Conservation (phyloP, 2,797 vertebrate species). For the Setipinna tenuifilis region DNA sequence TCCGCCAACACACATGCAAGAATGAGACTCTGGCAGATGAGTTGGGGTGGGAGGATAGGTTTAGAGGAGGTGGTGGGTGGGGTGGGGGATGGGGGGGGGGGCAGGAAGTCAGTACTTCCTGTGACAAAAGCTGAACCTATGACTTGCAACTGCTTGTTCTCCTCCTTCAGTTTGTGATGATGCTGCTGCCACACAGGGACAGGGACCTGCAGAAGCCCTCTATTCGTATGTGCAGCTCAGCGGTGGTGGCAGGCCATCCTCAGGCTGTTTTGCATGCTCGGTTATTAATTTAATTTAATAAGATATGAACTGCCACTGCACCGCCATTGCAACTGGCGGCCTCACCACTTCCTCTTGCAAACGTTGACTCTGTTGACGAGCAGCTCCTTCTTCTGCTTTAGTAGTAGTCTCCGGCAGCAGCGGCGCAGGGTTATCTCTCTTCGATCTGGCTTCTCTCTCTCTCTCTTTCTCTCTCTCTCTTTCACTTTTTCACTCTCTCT, state of each 20-base stretch:
- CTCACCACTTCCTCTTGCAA: slow-evolving; percentile 1
- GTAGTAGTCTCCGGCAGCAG: neutral
- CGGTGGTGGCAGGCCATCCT: neutral
- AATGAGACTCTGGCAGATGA: neutral
- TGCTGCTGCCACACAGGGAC: neutral
- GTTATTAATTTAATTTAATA: no score
- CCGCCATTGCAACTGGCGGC: neutral
- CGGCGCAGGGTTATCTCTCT: neutral
- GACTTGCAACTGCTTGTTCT: slow-evolving; percentile 57
- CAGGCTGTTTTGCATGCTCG: neutral
- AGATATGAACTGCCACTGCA: neutral
- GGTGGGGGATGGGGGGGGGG: neutral
- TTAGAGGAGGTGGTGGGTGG: neutral
- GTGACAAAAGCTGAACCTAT: slow-evolving; percentile 68
- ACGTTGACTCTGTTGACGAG: neutral
- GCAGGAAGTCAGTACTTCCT: slow-evolving; percentile 78
- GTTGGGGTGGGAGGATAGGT: neutral
- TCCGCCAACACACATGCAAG: neutral
- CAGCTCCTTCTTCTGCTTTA: neutral
- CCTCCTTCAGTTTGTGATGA: slow-evolving; percentile 16
- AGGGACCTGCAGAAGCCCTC: neutral
- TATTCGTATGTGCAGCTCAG: neutral
- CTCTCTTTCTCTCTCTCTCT: no score
- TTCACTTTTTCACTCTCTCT: neutral
- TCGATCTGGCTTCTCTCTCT: neutral